Conservation (phyloP, 2,888 invertebrate genomes). For the Celastrina argiolus region DNA sequence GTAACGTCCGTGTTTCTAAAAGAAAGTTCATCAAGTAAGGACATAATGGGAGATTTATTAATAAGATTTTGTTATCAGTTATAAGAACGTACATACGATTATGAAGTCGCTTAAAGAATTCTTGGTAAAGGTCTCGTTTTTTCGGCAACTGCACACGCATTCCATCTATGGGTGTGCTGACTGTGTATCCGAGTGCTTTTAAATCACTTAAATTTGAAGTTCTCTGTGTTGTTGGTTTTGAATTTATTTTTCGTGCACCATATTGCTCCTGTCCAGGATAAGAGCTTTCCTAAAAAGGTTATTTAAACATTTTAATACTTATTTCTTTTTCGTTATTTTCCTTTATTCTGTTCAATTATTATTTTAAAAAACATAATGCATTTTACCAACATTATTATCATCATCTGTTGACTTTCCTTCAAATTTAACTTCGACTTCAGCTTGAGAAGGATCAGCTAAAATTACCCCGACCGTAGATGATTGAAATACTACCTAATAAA, state of each 20-base stretch:
- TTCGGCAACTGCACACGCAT: conserved; percentile 79
- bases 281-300: not conserved
- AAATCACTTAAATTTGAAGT: conserved; percentile 53
- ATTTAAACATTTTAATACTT: not conserved
- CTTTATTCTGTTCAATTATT: not conserved
- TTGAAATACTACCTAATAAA: conserved; percentile 81
- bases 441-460: conserved; percentile 81
- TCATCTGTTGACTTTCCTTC: conserved; percentile 56
- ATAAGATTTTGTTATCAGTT: not conserved
- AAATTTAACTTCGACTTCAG: conserved; percentile 80
- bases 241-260: not conserved
- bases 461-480: conserved; percentile 83
- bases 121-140: conserved; percentile 82
- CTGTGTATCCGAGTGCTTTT: conserved; percentile 76
- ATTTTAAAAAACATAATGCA: too few relatives aligned
- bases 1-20: conserved; percentile 83
- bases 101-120: conserved; percentile 80
- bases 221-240: not conserved
- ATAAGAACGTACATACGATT: conserved; percentile 78
- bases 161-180: conserved; percentile 80
- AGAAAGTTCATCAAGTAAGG: conserved; percentile 26
- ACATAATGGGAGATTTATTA: not conserved
- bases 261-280: not conserved
- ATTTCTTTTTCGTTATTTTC: too few relatives aligned
- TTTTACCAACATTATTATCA: conserved; percentile 44